Conservation (phyloP, 1,140 invertebrate species). For the Macrotrachela quadricornifera region DNA sequence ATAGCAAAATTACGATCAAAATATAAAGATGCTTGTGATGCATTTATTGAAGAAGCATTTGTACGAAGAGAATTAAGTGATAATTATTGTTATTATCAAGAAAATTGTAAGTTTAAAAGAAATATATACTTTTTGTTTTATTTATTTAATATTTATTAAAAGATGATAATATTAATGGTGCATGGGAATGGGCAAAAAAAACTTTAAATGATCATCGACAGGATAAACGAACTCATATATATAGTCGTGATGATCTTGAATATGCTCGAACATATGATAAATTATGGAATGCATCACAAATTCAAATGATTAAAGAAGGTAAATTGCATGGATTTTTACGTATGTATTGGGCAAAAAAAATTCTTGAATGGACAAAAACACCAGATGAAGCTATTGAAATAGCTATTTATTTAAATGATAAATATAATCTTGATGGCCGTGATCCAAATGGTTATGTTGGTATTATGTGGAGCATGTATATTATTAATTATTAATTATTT, state of each 20-base stretch:
- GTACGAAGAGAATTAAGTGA: slow-evolving; percentile 61
- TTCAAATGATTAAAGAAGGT: slow-evolving; percentile 53
- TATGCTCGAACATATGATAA: slow-evolving; percentile 56
- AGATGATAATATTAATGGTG: slow-evolving; percentile 43
- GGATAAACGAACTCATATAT: slow-evolving; percentile 54
- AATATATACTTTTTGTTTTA: no score
- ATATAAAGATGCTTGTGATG: slow-evolving; percentile 44
- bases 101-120: slow-evolving; percentile 34
- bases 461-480: slow-evolving; percentile 19
- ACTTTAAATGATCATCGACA: slow-evolving; percentile 52
- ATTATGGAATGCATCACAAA: slow-evolving; percentile 70
- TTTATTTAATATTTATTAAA: no score
- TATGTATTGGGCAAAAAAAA: slow-evolving; percentile 89
- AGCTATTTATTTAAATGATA: slow-evolving; percentile 62
- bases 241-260: slow-evolving; percentile 47
- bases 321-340: slow-evolving; percentile 75
- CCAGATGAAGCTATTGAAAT: slow-evolving; percentile 55
- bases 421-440: slow-evolving; percentile 59
- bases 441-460: slow-evolving; percentile 77
- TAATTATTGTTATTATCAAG: slow-evolving; percentile 72
- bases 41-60: slow-evolving; percentile 65
- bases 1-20: slow-evolving; percentile 43
- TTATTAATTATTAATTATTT: no score
- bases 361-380: slow-evolving; percentile 55
- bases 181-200: slow-evolving; percentile 54